These are phyloP conservation scores for Stomatorhinus ivindoensis DNA, from an alignment of 2,113 vertebrate genomes.

Conservation along the genomic window DNA sequence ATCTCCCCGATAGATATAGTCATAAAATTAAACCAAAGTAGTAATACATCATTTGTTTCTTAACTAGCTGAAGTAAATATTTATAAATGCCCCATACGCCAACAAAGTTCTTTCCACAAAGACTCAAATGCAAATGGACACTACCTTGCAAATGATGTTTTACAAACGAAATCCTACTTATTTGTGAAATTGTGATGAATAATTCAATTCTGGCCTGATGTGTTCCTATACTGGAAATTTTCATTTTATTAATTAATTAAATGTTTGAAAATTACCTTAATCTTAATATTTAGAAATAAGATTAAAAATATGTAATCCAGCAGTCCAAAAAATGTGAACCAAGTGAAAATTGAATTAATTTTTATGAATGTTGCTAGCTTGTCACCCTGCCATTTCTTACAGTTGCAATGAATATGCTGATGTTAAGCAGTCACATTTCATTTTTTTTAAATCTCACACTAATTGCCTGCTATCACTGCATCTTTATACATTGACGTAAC, in stretches of 20 bases:
- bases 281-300: not conserved
- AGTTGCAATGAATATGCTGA: not conserved
- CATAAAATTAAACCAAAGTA: not conserved
- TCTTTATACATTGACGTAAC: not conserved
- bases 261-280: not conserved
- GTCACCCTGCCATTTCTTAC: not conserved
- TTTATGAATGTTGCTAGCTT: not conserved
- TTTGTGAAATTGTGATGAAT: not conserved
- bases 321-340: not conserved
- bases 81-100: not conserved
- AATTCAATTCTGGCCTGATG: not conserved
- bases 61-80: not conserved
- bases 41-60: not conserved
- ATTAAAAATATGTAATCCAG: not conserved
- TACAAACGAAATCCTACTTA: not conserved
- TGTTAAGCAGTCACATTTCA: not conserved
- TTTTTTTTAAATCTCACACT: not conserved
- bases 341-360: not conserved
- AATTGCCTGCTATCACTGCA: not conserved
- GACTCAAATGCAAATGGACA: not conserved
- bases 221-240: not conserved
- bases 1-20: no score
- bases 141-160: not conserved
- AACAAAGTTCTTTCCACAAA: not conserved
- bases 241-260: not conserved